A percentile compares a stretch with the other conserved stretches of the same genome.
Evolutionary conservation across 2,113 vertebrate species (phyloP).

Genomic region (Orycteropus afer): DNA sequence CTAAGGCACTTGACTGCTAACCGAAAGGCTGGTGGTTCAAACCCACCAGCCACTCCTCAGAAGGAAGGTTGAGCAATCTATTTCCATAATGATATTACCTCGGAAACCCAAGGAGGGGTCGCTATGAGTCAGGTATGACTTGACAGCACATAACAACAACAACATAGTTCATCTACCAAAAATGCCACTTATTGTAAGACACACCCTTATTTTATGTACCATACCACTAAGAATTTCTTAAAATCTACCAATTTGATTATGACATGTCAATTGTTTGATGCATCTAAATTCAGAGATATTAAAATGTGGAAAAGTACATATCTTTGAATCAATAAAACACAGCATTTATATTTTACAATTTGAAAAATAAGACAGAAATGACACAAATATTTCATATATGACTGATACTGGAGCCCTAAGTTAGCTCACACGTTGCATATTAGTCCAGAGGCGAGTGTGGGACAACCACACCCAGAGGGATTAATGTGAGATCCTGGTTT

Average conservation of each 20-base stretch:
- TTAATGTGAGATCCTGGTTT: background rate
- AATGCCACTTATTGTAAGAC: background rate
- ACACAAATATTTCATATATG: background rate
- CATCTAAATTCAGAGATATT: constrained; percentile 11
- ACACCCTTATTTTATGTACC: background rate
- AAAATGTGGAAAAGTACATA: background rate
- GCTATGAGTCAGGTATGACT: too few relatives aligned
- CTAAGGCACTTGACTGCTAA: too few relatives aligned
- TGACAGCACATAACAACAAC: too few relatives aligned
- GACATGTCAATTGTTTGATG: background rate
- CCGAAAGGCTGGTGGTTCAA: too few relatives aligned
- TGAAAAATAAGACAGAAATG: constrained; percentile 13
- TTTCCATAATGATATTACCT: too few relatives aligned
- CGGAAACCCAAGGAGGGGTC: too few relatives aligned
- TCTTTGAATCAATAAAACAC: constrained; percentile 5
- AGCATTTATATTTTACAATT: background rate
- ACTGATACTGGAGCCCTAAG: background rate
- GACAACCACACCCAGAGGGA: too few relatives aligned
- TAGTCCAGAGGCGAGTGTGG: background rate
- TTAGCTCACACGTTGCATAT: too few relatives aligned
- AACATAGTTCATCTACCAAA: background rate
- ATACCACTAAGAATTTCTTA: background rate
- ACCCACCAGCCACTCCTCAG: too few relatives aligned
- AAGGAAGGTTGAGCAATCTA: too few relatives aligned
- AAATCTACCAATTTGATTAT: background rate